Conservation (phyloP, 1,140 invertebrate genomes). For the Venustaconcha ellipsiformis region DNA sequence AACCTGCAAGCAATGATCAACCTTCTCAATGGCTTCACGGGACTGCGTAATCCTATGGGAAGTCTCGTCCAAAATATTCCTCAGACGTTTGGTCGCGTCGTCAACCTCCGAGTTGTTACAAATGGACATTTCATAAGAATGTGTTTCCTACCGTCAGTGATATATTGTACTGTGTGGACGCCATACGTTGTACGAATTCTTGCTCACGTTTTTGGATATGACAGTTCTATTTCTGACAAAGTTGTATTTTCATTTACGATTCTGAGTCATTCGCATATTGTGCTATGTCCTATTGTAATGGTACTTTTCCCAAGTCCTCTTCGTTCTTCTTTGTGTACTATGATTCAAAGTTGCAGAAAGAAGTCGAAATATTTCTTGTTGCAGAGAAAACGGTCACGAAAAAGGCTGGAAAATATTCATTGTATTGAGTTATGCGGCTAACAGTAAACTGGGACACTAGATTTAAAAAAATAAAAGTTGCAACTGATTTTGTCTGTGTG, state of each 20-base stretch:
- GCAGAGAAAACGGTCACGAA: no score
- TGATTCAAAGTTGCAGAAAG: no score
- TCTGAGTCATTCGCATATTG: constrained; percentile 53
- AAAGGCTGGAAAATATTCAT: no score
- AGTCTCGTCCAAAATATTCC: constrained; percentile 39
- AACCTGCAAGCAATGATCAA: constrained; percentile 57
- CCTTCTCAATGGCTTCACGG: constrained; percentile 60
- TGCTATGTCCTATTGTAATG: constrained; percentile 47
- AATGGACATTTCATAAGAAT: constrained; percentile 57
- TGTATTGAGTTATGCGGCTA: no score
- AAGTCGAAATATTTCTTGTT: no score
- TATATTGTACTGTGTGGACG: constrained; percentile 46
- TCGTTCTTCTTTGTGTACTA: constrained; percentile 10
- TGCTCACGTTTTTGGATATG: constrained; percentile 44
- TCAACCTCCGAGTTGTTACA: constrained; percentile 46
- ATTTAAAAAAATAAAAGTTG: no score
- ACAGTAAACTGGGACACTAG: no score
- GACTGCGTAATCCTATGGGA: constrained; percentile 27
- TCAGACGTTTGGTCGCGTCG: constrained; percentile 44
- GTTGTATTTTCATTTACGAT: constrained; percentile 49
- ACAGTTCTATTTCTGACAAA: constrained; percentile 14
- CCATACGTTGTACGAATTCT: constrained; percentile 54
- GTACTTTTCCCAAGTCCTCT: constrained; percentile 28
- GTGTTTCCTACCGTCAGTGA: constrained; percentile 49
- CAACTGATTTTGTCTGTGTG: no score